Percentiles rank a stretch among this genome's conserved stretches.
These are phyloP conservation scores for Lichenostomus cassidix DNA, from an alignment of 2,113 vertebrate genomes.

Conservation along the genomic window DNA sequence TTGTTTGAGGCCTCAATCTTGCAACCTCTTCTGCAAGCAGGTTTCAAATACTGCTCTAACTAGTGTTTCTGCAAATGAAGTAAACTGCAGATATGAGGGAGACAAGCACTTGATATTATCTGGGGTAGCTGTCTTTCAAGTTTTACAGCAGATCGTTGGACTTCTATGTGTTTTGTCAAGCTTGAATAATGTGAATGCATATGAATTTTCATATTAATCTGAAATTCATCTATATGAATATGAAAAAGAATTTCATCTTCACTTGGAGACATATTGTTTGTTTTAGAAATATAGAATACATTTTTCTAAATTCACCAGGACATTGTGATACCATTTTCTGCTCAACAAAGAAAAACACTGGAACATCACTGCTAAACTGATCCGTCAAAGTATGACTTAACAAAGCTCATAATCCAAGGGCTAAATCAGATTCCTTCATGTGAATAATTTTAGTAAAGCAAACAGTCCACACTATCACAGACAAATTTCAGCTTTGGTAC, in stretches of 20 bases:
- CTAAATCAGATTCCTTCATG: neutral
- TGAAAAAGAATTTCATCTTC: slow-evolving; percentile 22
- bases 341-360: neutral
- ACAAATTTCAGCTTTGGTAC: neutral
- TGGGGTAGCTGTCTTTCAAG: neutral
- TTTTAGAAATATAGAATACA: neutral
- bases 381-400: neutral
- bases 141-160: slow-evolving; percentile 21
- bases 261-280: neutral
- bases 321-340: slow-evolving; percentile 9
- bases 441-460: neutral
- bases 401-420: neutral
- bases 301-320: slow-evolving; percentile 24
- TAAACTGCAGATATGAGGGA: neutral
- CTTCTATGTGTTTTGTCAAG: neutral
- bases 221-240: slow-evolving; percentile 23
- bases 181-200: slow-evolving; percentile 18
- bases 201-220: slow-evolving; percentile 42
- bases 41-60: neutral
- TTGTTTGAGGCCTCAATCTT: neutral
- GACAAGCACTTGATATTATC: neutral
- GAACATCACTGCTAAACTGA: slow-evolving; percentile 13
- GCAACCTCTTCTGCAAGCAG: neutral
- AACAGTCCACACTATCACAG: neutral
- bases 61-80: neutral